Evolutionary conservation across 2,113 vertebrate genomes (phyloP).

Genomic region (Sciurus niger): DNA sequence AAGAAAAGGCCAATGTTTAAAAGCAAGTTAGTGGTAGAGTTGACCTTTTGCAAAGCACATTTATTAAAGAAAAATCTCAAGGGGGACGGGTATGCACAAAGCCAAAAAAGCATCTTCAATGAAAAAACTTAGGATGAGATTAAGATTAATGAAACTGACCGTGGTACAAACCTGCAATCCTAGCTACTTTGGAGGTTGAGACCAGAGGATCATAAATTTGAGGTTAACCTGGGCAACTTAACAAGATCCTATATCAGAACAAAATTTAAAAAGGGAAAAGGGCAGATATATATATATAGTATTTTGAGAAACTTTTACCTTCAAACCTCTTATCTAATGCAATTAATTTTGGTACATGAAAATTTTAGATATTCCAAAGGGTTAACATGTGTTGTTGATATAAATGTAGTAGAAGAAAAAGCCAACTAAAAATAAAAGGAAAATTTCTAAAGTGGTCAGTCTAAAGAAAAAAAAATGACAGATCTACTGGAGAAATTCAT

Average conservation of each 20-base stretch:
- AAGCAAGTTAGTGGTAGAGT: not conserved
- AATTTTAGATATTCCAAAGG: conserved; percentile 8
- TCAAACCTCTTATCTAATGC: not conserved
- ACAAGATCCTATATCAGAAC: no score
- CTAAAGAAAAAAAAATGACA: conserved; percentile 22
- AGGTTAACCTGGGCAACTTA: no score
- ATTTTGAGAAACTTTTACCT: conserved; percentile 3
- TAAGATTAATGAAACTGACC: conserved; percentile 45
- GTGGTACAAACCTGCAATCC: no score
- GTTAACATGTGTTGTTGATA: conserved; percentile 38
- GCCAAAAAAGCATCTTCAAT: not conserved
- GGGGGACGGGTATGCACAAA: not conserved
- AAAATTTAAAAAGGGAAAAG: no score
- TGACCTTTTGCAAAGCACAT: not conserved
- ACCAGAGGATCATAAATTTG: no score
- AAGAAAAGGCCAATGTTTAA: not conserved
- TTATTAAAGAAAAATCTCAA: conserved; percentile 24
- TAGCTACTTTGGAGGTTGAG: no score
- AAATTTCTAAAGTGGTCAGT: not conserved
- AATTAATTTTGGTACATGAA: not conserved
- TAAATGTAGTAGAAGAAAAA: conserved; percentile 29
- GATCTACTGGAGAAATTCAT: not conserved
- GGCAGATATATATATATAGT: not conserved
- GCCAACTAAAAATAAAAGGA: not conserved
- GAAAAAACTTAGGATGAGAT: conserved; percentile 12